Conservation (phyloP, 2,113 vertebrate genomes). For the Isurus oxyrinchus region DNA sequence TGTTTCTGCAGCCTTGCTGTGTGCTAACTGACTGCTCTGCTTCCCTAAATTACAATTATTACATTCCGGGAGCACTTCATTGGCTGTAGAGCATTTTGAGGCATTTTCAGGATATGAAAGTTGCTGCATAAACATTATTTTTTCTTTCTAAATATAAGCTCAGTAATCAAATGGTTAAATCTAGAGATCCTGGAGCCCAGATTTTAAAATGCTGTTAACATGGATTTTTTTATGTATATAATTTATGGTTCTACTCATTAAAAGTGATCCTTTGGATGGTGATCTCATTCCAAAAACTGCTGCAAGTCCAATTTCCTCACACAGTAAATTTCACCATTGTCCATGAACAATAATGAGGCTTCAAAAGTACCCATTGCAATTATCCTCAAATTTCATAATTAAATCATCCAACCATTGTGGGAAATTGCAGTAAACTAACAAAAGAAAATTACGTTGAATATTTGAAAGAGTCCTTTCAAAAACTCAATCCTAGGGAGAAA, state of each 20-base stretch:
- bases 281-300: constrained; percentile 12
- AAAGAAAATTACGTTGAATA: neutral
- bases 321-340: neutral
- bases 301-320: neutral
- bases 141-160: neutral
- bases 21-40: no score
- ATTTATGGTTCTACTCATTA: constrained; percentile 2
- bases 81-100: no score
- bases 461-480: constrained; percentile 11
- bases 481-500: neutral
- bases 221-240: neutral
- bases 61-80: no score
- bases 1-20: neutral
- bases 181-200: neutral
- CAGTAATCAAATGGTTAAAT: neutral
- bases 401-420: neutral
- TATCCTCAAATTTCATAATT: neutral
- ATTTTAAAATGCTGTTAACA: neutral
- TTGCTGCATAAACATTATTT: no score
- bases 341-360: neutral
- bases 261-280: neutral
- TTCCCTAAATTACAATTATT: no score
- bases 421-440: neutral
- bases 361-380: neutral
- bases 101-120: no score